Conservation (phyloP, 2,888 invertebrate species). For the Mimumesa dahlbomi region DNA sequence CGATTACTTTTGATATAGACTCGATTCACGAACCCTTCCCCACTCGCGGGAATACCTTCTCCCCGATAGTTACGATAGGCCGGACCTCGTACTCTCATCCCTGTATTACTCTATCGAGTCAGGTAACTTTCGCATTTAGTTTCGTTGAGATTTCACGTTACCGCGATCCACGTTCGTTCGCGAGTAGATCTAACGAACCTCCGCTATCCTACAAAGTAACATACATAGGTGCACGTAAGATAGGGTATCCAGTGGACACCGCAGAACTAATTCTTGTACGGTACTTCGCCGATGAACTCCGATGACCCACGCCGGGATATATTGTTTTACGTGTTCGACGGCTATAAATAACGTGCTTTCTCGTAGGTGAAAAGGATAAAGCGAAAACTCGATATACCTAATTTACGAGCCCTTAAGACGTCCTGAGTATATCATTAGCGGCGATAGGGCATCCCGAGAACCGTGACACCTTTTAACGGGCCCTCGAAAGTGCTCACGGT, state of each 20-base stretch:
- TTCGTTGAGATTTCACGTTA: neutral
- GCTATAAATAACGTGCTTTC: conserved; percentile 44
- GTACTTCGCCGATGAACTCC: conserved; percentile 26
- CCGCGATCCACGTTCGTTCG: too few relatives aligned
- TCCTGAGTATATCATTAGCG: conserved; percentile 60
- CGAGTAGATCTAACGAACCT: too few relatives aligned
- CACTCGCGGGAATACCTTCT: conserved; percentile 20
- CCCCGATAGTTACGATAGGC: conserved; percentile 43
- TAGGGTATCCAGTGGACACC: neutral
- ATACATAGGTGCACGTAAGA: neutral
- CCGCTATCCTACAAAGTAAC: neutral
- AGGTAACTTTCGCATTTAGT: neutral
- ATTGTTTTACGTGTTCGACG: conserved; percentile 15
- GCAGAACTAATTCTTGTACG: conserved; percentile 20
- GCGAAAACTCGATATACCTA: conserved; percentile 50
- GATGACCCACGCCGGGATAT: conserved; percentile 25
- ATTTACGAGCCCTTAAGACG: conserved; percentile 63
- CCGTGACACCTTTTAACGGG: conserved; percentile 51
- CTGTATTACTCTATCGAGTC: conserved; percentile 4
- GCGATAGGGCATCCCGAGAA: conserved; percentile 42
- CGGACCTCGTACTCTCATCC: conserved; percentile 1
- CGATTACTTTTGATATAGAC: conserved; percentile 50
- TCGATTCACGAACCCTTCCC: conserved; percentile 21
- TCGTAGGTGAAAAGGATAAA: conserved; percentile 46
- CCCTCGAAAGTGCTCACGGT: neutral